phyloP scores from a whole-genome alignment of 1,140 invertebrate genomes.

The Marisa cornuarietis region DNA sequence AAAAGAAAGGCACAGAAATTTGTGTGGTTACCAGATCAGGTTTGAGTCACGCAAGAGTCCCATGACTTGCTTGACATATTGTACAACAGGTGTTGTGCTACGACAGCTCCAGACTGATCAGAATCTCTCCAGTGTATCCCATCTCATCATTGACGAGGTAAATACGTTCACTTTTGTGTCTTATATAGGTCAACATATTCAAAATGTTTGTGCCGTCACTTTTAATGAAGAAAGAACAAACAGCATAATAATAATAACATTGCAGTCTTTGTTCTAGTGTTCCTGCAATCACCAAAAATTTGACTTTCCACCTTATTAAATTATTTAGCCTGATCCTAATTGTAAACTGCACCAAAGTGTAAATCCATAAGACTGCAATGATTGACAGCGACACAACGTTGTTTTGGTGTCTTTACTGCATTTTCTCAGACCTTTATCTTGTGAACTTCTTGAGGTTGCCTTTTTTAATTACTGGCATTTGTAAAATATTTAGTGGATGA shows the following conservation, averaged over 20 bases:
- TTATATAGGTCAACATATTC: no score
- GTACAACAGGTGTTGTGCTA: conserved; percentile 62
- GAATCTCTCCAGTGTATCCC: conserved; percentile 52
- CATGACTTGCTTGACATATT: conserved; percentile 54
- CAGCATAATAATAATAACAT: not conserved
- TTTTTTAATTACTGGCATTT: no score
- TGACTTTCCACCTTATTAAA: no score
- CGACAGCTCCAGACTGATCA: conserved; percentile 70
- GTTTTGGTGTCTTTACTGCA: no score
- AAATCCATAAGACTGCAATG: no score
- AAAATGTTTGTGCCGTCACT: not conserved
- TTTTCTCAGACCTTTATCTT: no score
- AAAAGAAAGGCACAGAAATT: conserved; percentile 41
- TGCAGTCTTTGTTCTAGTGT: not conserved
- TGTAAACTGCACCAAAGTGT: no score
- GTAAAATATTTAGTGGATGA: no score
- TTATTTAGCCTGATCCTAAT: no score
- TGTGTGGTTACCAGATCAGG: conserved; percentile 64
- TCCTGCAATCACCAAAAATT: no score
- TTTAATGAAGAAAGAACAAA: not conserved
- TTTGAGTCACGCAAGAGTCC: conserved; percentile 53
- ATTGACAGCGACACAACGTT: no score
- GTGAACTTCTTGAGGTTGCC: no score
- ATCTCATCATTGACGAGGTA: conserved; percentile 64
- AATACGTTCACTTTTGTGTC: not conserved